Evolutionary conservation across 2,888 invertebrate species (phyloP), one percentile per base, ranked within the genome.

Genomic region (Sminthurides aquaticus): DNA sequence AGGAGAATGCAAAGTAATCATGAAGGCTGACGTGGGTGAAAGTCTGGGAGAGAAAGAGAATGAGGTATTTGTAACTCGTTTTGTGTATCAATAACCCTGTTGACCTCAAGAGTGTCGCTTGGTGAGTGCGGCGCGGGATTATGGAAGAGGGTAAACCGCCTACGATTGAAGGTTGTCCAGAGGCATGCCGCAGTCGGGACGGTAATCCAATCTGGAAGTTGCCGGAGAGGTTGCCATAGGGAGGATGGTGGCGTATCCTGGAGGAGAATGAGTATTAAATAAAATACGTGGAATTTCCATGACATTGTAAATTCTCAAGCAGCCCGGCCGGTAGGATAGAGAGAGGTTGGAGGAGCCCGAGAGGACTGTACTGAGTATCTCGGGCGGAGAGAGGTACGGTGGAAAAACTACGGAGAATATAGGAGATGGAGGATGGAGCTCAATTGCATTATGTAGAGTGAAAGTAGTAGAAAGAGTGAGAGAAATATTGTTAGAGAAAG

Each of bases 371-470:
- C 18, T 18, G 43, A 43, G 43, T 43, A 43, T 15, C 8, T 52
- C 20, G 18, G 52, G 15, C 3, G 5, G 22, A 15, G 52, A 52
- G 52, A 8, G 22, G n/a, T n/a, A n/a, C n/a, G n/a, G n/a, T n/a
- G n/a, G n/a, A n/a, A n/a, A n/a, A n/a, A n/a, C n/a, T n/a, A n/a
- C n/a, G n/a, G n/a, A n/a, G n/a, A n/a, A n/a, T n/a, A n/a, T n/a
- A n/a, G n/a, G n/a, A n/a, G n/a, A n/a, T n/a, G n/a, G n/a, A n/a
- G n/a, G n/a, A n/a, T n/a, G n/a, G 20, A 20, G 52, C 52, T 52
- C 52, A 52, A 52, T 52, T 52, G 52, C 52, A 52, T 52, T 52
- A 52, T 52, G 52, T 52, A 52, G 52, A 20, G 52, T 52, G 52
- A 52, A 52, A 52, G 52, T 52, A 43, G 43, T 43, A 20, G 52